These are phyloP conservation scores for Cremastinae sp. DNA, from an alignment of 2,888 invertebrate genomes.

Conservation along the genomic window DNA sequence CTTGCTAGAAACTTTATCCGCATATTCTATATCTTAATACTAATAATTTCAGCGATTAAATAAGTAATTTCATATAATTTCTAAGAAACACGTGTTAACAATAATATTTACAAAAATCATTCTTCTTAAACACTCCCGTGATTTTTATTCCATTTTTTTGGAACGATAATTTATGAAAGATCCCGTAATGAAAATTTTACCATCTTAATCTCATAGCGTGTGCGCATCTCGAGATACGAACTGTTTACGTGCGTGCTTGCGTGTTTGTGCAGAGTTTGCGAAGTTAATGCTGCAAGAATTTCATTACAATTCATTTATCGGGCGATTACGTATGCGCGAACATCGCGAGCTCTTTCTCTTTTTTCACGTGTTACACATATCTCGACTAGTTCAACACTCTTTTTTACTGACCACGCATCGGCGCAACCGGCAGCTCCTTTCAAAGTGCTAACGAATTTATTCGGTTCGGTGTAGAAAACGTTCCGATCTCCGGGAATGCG, in stretches of 20 bases:
- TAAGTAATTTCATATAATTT: too few relatives aligned
- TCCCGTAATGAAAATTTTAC: too few relatives aligned
- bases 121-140: too few relatives aligned
- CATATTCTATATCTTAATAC: too few relatives aligned
- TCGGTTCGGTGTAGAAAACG: not conserved
- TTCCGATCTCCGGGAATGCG: not conserved
- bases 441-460: slow-evolving; percentile 8
- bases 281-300: slow-evolving; percentile 64
- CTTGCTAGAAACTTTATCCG: too few relatives aligned
- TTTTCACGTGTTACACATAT: slow-evolving; percentile 54
- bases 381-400: slow-evolving; percentile 29
- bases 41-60: too few relatives aligned
- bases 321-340: slow-evolving; percentile 65
- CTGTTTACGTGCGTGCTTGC: slow-evolving; percentile 20
- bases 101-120: too few relatives aligned
- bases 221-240: slow-evolving; percentile 45
- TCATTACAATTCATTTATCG: slow-evolving; percentile 68
- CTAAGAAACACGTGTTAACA: too few relatives aligned
- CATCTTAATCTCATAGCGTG: too few relatives aligned
- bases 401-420: slow-evolving; percentile 3
- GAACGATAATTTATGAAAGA: too few relatives aligned
- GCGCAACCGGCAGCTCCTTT: slow-evolving; percentile 45
- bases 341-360: slow-evolving; percentile 53
- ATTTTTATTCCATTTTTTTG: too few relatives aligned
- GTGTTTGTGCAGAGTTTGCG: slow-evolving; percentile 26